These are phyloP conservation scores for Cataglyphis rosenhaueri DNA, from an alignment of 2,888 invertebrate species.

Conservation along the genomic window DNA sequence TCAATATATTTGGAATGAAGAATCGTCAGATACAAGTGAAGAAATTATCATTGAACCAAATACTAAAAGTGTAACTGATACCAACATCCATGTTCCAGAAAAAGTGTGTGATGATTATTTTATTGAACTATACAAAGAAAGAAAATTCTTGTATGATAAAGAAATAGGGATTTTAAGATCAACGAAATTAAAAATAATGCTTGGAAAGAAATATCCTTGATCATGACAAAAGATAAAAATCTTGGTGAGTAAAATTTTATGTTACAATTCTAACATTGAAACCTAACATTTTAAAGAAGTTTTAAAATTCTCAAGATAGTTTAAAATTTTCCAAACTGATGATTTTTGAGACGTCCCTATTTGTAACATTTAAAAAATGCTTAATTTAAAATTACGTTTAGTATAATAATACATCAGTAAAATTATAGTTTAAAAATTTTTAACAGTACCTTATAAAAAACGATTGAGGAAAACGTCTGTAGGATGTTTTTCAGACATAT, in stretches of 20 bases:
- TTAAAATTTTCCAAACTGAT: too few species aligned
- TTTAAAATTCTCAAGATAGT: not conserved
- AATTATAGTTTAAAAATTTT: not conserved
- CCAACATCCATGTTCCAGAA: not conserved
- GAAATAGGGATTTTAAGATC: not conserved
- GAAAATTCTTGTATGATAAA: slow-evolving; percentile 18
- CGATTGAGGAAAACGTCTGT: not conserved
- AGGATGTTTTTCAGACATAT: not conserved
- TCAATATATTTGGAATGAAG: not conserved
- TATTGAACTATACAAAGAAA: not conserved
- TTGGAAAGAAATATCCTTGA: not conserved
- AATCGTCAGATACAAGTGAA: not conserved
- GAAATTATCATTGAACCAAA: not conserved
- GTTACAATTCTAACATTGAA: not conserved
- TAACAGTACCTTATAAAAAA: not conserved
- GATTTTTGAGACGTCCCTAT: not conserved
- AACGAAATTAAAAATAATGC: slow-evolving; percentile 15
- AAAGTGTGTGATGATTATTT: not conserved
- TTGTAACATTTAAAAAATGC: not conserved
- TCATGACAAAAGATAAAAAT: slow-evolving; percentile 15
- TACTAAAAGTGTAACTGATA: not conserved
- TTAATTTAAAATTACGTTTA: not conserved
- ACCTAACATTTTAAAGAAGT: not conserved
- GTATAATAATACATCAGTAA: not conserved
- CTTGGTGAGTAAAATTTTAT: not conserved